phyloP scores from a whole-genome alignment of 1,140 invertebrate species.

The Vanessa atalanta region DNA sequence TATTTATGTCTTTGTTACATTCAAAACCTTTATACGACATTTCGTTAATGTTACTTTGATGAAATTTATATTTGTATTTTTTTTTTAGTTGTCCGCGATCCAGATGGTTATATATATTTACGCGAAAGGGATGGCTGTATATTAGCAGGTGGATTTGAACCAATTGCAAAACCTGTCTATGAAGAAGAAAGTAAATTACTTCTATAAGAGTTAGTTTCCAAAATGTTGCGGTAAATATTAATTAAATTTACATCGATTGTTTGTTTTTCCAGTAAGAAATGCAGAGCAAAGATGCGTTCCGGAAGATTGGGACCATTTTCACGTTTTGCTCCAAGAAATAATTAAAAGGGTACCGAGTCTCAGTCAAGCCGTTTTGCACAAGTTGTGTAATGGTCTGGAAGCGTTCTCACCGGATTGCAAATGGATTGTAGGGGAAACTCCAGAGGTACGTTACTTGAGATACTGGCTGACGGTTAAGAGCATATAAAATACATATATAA shows the following conservation, averaged over 20 bases:
- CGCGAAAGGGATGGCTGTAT: conserved; percentile 90
- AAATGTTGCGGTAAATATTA: conserved; percentile 6
- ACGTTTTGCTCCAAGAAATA: conserved; percentile 92
- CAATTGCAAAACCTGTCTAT: conserved; percentile 93
- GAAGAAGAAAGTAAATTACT: conserved; percentile 83
- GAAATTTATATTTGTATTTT: neutral
- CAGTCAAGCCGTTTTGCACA: conserved; percentile 86
- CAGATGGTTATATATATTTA: conserved; percentile 94
- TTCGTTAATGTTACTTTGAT: neutral
- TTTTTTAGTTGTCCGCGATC: conserved; percentile 90
- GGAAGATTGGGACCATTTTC: conserved; percentile 98
- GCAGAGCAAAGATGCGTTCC: conserved; percentile 82
- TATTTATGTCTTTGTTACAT: too few species aligned
- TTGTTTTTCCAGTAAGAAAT: conserved; percentile 37
- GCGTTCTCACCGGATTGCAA: conserved; percentile 96
- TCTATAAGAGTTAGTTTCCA: conserved; percentile 3
- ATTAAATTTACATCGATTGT: neutral
- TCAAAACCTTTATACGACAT: too few species aligned
- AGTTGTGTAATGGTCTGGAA: conserved; percentile 93
- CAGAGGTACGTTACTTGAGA: conserved; percentile 84
- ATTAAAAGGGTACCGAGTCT: conserved; percentile 91
- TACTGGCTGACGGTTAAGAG: neutral
- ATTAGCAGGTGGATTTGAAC: conserved; percentile 93
- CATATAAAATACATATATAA: neutral
- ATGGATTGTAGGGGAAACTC: conserved; percentile 95